These are phyloP conservation scores for Lota lota DNA, from an alignment of 2,113 vertebrate genomes.

Conservation along the genomic window DNA sequence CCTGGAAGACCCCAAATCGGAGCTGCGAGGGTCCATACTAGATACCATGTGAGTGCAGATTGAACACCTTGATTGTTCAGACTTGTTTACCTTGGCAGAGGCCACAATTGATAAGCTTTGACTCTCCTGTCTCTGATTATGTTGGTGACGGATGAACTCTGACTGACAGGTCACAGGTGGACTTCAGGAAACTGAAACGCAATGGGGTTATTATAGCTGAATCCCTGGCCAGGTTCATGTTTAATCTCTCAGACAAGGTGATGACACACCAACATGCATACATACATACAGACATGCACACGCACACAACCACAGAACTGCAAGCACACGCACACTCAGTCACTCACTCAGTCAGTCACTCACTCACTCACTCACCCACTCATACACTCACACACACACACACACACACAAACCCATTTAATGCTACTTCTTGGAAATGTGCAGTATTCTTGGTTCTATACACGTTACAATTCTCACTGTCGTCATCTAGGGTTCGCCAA, in stretches of 20 bases:
- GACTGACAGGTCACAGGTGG: constrained; percentile 64
- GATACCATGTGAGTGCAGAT: constrained; percentile 64
- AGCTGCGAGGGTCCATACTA: constrained; percentile 67
- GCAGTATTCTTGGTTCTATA: neutral
- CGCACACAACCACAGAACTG: neutral
- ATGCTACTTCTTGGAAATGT: neutral
- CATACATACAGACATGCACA: neutral
- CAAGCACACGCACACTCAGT: too few relatives aligned
- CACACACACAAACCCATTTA: neutral
- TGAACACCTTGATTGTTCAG: neutral
- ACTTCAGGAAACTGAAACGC: constrained; percentile 71
- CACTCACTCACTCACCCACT: neutral
- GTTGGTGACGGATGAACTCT: neutral
- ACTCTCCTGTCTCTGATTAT: neutral
- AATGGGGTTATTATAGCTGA: constrained; percentile 73
- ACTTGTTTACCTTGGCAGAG: too few relatives aligned
- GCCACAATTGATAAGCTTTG: neutral
- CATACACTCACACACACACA: neutral
- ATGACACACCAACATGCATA: neutral
- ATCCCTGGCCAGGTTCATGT: constrained; percentile 70
- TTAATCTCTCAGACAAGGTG: constrained; percentile 75
- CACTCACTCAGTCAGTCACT: too few relatives aligned
- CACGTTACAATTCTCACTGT: neutral
- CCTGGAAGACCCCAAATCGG: constrained; percentile 69
- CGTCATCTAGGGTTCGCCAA: constrained; percentile 60